Conservation (phyloP, 2,113 vertebrate genomes). For the Eupsittula cactorum region DNA sequence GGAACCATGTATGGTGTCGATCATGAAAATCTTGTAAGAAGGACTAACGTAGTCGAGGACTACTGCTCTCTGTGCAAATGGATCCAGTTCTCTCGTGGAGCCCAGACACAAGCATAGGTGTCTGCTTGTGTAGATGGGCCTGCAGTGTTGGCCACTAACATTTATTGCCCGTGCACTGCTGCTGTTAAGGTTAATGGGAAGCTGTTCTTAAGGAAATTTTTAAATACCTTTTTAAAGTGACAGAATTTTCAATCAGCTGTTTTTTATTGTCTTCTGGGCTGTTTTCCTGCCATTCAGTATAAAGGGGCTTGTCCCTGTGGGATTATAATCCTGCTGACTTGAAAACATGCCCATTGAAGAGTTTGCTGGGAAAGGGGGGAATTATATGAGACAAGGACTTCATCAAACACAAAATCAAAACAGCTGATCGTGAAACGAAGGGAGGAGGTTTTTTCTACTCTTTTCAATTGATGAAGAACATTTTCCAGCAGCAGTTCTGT, state of each 20-base stretch:
- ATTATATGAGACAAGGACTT: neutral
- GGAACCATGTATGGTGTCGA: neutral
- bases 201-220: neutral
- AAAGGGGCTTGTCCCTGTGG: neutral
- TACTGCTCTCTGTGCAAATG: neutral
- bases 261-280: neutral
- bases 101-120: accelerated
- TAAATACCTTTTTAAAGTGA: neutral
- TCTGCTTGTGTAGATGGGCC: neutral
- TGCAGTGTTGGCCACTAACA: neutral
- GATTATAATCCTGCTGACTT: neutral
- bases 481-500: neutral
- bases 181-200: neutral
- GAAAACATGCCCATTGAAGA: neutral
- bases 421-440: neutral
- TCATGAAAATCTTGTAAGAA: neutral
- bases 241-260: neutral
- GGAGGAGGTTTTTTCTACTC: neutral
- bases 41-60: neutral
- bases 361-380: neutral
- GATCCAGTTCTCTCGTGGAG: accelerated
- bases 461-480: neutral
- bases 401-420: neutral
- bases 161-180: neutral
- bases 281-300: neutral